Evolutionary conservation across 2,113 vertebrate genomes (phyloP).

Genomic region (Aldabrachelys gigantea): DNA sequence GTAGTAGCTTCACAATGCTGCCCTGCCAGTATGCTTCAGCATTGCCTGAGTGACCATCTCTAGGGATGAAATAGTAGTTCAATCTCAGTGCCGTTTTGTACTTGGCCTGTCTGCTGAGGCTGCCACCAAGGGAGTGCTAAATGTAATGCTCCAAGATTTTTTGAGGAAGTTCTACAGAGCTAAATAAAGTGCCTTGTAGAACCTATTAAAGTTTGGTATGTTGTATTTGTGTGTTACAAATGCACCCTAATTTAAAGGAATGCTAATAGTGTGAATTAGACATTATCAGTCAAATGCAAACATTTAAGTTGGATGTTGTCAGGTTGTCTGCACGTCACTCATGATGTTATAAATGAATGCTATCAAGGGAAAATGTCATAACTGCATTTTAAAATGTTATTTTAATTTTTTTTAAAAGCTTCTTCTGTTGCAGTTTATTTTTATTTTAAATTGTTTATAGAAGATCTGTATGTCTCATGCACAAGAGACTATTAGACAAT

Average conservation of each 20-base stretch:
- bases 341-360: not conserved
- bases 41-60: not conserved
- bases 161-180: not conserved
- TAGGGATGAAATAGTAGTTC: not conserved
- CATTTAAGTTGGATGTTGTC: not conserved
- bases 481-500: constrained; percentile 18
- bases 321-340: not conserved
- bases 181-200: not conserved
- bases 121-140: not conserved
- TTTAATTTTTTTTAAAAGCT: constrained; percentile 22
- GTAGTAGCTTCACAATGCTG: not conserved
- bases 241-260: not conserved
- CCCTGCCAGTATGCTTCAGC: not conserved
- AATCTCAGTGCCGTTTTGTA: not conserved
- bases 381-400: not conserved
- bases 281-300: not conserved
- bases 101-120: not conserved
- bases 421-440: constrained; percentile 47
- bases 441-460: constrained; percentile 17
- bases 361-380: not conserved
- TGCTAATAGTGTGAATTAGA: not conserved
- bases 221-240: not conserved
- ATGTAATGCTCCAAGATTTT: not conserved
- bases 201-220: not conserved
- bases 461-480: not conserved